Evolutionary conservation across 1,140 invertebrate species (phyloP).

Genomic region (Meloidogyne hapla): DNA sequence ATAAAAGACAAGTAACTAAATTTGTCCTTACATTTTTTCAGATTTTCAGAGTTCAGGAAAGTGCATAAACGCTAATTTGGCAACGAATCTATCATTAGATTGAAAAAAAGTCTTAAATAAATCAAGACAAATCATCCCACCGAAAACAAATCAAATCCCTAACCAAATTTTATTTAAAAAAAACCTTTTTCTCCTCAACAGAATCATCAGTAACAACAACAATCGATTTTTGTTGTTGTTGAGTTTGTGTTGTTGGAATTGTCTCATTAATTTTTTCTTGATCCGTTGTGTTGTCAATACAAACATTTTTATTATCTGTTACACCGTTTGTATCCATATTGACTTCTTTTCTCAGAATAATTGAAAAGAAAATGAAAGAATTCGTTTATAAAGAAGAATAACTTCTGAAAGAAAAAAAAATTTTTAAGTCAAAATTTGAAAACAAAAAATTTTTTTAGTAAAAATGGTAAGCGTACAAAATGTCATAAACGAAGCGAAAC

Average conservation of each 20-base stretch:
- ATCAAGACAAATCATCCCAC: too few relatives aligned
- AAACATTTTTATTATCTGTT: background rate
- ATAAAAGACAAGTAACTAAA: too few relatives aligned
- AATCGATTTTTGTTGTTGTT: background rate
- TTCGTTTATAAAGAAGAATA: background rate
- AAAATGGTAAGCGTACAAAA: too few relatives aligned
- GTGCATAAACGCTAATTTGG: too few relatives aligned
- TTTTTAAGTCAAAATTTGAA: too few relatives aligned
- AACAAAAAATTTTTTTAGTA: too few relatives aligned
- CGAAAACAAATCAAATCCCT: background rate
- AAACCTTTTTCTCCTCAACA: background rate
- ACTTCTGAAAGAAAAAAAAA: background rate
- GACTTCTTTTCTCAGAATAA: background rate
- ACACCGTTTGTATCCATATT: slow-evolving; percentile 5
- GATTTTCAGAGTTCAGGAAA: too few relatives aligned
- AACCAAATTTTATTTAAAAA: background rate
- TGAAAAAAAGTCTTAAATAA: too few relatives aligned
- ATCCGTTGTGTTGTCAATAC: background rate
- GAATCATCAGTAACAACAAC: background rate
- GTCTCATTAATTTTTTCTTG: too few relatives aligned
- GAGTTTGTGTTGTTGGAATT: background rate
- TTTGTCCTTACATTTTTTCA: too few relatives aligned
- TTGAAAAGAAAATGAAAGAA: background rate
- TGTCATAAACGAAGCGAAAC: too few relatives aligned
- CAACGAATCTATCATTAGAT: too few relatives aligned